Percentiles rank a stretch among this genome's conserved stretches.
These are phyloP conservation scores for Anthoptus insignis DNA, from an alignment of 2,888 invertebrate species.

Conservation along the genomic window DNA sequence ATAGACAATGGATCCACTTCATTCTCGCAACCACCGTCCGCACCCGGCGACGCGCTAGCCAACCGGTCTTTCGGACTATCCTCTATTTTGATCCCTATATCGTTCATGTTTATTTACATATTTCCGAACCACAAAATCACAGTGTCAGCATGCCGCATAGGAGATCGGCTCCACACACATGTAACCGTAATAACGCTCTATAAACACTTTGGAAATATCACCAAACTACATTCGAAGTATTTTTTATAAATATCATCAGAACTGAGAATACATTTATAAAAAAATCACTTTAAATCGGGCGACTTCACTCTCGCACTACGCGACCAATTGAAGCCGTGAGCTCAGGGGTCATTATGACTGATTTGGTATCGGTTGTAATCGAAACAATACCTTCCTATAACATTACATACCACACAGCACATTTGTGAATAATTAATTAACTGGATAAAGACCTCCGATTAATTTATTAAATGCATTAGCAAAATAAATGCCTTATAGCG, in stretches of 20 bases:
- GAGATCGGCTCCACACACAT: conserved; percentile 76
- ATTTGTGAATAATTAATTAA: conserved; percentile 43
- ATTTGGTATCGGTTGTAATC: conserved; percentile 55
- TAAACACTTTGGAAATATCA: conserved; percentile 30
- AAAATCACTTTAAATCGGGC: conserved; percentile 74
- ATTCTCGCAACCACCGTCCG: conserved; percentile 63
- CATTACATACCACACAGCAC: conserved; percentile 50
- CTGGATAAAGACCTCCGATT: conserved; percentile 29
- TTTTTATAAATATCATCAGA: conserved; percentile 50
- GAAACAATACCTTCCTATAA: conserved; percentile 31
- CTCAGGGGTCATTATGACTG: conserved; percentile 71
- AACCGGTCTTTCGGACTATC: conserved; percentile 75
- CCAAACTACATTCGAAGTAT: conserved; percentile 46
- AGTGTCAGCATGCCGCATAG: conserved; percentile 76
- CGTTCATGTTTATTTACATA: conserved; percentile 87
- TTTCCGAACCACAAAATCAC: conserved; percentile 78
- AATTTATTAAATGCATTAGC: conserved; percentile 51
- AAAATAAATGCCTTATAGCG: conserved; percentile 48
- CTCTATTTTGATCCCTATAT: conserved; percentile 81
- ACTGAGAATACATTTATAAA: conserved; percentile 60
- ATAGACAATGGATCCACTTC: conserved; percentile 78
- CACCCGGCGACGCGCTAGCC: conserved; percentile 63
- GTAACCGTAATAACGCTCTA: conserved; percentile 56
- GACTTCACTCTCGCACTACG: conserved; percentile 67
- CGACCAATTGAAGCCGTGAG: conserved; percentile 75